phyloP scores from a whole-genome alignment of 2,797 vertebrate species.

The Corythornis leucogaster region DNA sequence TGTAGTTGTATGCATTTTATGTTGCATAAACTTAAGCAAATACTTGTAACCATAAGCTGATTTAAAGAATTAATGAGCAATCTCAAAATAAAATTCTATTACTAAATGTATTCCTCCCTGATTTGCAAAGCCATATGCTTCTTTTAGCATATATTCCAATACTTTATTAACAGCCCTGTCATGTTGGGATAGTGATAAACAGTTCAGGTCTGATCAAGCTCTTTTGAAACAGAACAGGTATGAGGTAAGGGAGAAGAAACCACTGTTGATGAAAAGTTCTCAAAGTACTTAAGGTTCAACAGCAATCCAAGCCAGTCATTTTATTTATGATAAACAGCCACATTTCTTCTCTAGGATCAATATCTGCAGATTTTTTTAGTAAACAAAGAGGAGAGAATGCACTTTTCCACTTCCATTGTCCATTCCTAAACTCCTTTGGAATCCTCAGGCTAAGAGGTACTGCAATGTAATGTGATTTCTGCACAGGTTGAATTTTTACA shows the following conservation, averaged over 20 bases:
- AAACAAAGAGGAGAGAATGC: background rate
- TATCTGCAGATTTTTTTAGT: background rate
- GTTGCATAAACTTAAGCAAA: conserved; percentile 56
- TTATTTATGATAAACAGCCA: background rate
- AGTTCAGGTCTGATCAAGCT: background rate
- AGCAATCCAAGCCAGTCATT: fast-evolving
- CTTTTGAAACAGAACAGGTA: background rate
- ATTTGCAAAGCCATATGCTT: conserved; percentile 5
- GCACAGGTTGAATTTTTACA: background rate
- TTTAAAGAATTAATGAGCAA: conserved; percentile 59
- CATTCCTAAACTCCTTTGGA: background rate
- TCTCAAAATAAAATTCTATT: conserved; percentile 39
- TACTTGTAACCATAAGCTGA: conserved; percentile 35
- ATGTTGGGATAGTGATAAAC: background rate
- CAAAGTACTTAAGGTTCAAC: background rate
- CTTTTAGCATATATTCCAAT: background rate
- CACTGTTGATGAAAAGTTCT: background rate
- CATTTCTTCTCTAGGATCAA: background rate
- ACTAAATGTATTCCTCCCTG: conserved; percentile 3
- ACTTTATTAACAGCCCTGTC: background rate
- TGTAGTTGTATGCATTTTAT: conserved; percentile 13
- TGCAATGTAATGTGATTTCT: background rate
- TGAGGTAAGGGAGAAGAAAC: background rate
- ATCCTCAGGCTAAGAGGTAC: background rate
- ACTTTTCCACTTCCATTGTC: background rate